Conservation (phyloP, 2,797 vertebrate genomes). For the Chromobotia macracanthus region DNA sequence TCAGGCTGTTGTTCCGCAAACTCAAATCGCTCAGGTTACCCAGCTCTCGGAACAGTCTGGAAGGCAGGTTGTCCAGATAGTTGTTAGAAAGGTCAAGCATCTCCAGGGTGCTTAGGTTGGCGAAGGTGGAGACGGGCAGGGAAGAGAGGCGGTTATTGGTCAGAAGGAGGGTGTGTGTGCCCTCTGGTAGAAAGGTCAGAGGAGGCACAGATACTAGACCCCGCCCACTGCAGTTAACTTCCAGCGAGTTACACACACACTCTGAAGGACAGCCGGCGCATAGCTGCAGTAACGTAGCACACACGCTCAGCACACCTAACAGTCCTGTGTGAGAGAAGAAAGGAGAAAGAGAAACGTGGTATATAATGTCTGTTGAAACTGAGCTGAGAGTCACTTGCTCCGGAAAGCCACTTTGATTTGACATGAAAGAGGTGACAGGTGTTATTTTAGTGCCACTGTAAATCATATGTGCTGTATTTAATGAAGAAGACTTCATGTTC, state of each 20-base stretch:
- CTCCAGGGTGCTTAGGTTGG: slow-evolving; percentile 90
- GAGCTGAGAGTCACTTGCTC: not conserved
- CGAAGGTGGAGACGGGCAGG: slow-evolving; percentile 84
- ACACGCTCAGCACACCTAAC: slow-evolving; percentile 80
- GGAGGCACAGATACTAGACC: slow-evolving; percentile 86
- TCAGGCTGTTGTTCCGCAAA: slow-evolving; percentile 94
- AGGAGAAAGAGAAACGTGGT: slow-evolving; percentile 16
- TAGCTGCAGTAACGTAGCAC: slow-evolving; percentile 73
- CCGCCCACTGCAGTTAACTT: slow-evolving; percentile 90
- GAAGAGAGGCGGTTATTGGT: slow-evolving; percentile 92
- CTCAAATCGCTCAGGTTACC: slow-evolving; percentile 89
- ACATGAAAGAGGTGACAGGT: slow-evolving; percentile 34
- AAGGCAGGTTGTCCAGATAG: slow-evolving; percentile 93
- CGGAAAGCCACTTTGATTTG: slow-evolving; percentile 18
- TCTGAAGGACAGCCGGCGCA: slow-evolving; percentile 85
- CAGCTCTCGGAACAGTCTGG: slow-evolving; percentile 87
- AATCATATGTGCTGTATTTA: slow-evolving; percentile 10
- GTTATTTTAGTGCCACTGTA: slow-evolving; percentile 27
- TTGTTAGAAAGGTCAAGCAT: slow-evolving; percentile 96
- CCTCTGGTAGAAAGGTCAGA: slow-evolving; percentile 83
- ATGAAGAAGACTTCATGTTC: not conserved
- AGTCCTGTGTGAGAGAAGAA: slow-evolving; percentile 75
- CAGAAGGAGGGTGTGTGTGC: slow-evolving; percentile 88
- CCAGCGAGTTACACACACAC: slow-evolving; percentile 83
- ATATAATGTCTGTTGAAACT: not conserved